Base-by-base conservation (phyloP, 2,888 invertebrate species). In the Rhamphomyia laevipes region DNA sequence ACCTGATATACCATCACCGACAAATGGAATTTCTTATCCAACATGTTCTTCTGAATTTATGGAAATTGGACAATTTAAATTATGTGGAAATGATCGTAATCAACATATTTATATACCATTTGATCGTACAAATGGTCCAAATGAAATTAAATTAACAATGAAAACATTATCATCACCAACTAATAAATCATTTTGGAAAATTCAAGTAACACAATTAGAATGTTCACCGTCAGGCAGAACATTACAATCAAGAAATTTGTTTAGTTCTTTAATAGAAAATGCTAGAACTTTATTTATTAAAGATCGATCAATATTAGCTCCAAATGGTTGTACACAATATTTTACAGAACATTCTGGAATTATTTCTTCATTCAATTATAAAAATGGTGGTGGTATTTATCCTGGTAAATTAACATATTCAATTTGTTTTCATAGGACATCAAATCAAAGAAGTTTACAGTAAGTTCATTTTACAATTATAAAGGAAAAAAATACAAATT, bases 81-180 rank as follows among this genome's bases (percentile, higher is more conserved):
- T 80, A 1, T 81, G 81, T 50, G 80, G 81, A 1, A 74, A 76
- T 53, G 81, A 80, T 57, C 73, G 66, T 48, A 76, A 76, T 49
- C 80, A 81, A 49, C 80, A 81, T 56, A 63, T 60, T 52, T 61
- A 61, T 47, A 57, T 60, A 40, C 59, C 60, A 10, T 56, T 63
- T 48, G 59, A 63, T 46, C 57, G 62, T 48, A 61, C 55, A n/a
- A 61, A 54, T 5, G 66, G 66, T 1, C 50, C 51, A 0, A 57
- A 53, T 2, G 35, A 42, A 0, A 46, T 58, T 23, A 58, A 56
- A n/a, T 54, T 59, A 3, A 17, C n/a, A 4, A 46, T 60, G 5
- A 31, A 30, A 2, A 33, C 58, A 47, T 55, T 59, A 10, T 53
- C 56, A 49, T 58, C 65, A 3, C 53, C 53, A 1, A 58, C 58